Conservation (phyloP, 2,113 vertebrate species). For the Phasianus colchicus region DNA sequence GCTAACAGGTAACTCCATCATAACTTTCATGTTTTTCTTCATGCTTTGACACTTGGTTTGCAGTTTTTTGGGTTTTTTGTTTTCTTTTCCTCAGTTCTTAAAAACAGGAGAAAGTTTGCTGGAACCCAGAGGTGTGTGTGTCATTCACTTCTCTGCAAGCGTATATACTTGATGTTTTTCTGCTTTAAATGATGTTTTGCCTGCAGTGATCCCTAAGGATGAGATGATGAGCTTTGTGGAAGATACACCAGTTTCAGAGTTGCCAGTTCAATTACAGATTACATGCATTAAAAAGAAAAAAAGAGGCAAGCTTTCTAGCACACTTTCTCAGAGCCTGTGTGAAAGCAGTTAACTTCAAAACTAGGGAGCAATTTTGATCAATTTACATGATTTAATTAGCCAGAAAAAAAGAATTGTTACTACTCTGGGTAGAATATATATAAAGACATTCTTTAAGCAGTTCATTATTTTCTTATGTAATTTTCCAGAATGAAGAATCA, state of each 20-base stretch:
- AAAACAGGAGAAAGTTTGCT: not conserved
- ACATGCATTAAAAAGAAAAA: not conserved
- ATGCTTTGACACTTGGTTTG: not conserved
- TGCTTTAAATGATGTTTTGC: not conserved
- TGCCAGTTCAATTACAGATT: not conserved
- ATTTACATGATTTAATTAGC: not conserved
- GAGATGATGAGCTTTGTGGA: not conserved
- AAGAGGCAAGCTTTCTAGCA: not conserved
- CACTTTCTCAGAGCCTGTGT: not conserved
- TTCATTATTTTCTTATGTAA: not conserved
- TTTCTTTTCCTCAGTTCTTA: not conserved
- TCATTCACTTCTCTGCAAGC: not conserved
- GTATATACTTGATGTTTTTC: not conserved
- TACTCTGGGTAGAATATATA: not conserved
- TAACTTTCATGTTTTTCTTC: not conserved
- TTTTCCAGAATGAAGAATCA: not conserved
- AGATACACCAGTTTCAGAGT: not conserved
- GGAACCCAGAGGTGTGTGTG: not conserved
- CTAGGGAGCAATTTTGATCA: not conserved
- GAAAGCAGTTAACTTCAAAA: not conserved
- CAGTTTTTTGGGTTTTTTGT: not conserved
- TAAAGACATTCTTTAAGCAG: not conserved
- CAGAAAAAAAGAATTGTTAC: not conserved
- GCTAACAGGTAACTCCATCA: constrained; percentile 83
- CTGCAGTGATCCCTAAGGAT: not conserved